Percentiles rank a stretch among this genome's conserved stretches.
Evolutionary conservation across 2,888 invertebrate species (phyloP).

Genomic region (Spodoptera picta): DNA sequence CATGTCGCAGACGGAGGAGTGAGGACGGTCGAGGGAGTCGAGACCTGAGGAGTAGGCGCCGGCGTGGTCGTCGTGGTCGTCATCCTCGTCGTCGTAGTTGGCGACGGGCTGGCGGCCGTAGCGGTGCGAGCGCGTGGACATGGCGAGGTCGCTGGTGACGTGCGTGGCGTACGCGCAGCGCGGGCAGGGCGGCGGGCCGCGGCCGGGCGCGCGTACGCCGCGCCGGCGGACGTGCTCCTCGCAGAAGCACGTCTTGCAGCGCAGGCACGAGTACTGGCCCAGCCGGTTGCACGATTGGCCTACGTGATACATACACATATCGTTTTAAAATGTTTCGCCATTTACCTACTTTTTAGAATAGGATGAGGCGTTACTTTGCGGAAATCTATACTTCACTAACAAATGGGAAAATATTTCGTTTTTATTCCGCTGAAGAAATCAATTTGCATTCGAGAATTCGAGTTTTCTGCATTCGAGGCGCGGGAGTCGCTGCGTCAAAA

Average conservation of each 20-base stretch:
- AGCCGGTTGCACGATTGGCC: slow-evolving; percentile 97
- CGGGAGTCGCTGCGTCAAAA: no score
- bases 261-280: slow-evolving; percentile 98
- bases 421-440: no score
- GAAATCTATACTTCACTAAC: no score
- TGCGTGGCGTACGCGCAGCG: slow-evolving; percentile 98
- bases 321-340: no score
- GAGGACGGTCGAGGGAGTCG: no score
- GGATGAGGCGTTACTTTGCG: no score
- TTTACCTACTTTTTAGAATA: no score
- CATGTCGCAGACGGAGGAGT: no score
- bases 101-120: slow-evolving; percentile 95
- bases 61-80: slow-evolving; percentile 77
- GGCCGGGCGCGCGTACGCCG: slow-evolving; percentile 68
- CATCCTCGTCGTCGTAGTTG: slow-evolving; percentile 91
- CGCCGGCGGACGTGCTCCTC: slow-evolving; percentile 97
- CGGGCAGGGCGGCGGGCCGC: slow-evolving; percentile 92
- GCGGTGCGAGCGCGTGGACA: slow-evolving; percentile 97
- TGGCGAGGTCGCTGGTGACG: slow-evolving; percentile 97
- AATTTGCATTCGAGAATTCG: no score
- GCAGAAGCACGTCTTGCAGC: slow-evolving; percentile 98
- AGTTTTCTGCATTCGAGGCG: no score
- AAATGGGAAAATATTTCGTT: no score
- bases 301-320: slow-evolving; percentile 67
- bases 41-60: slow-evolving; percentile 35